Percentiles rank a stretch among this genome's conserved stretches.
These are phyloP conservation scores for Tyrophagus putrescentiae DNA, from an alignment of 1,140 invertebrate species.

Conservation along the genomic window DNA sequence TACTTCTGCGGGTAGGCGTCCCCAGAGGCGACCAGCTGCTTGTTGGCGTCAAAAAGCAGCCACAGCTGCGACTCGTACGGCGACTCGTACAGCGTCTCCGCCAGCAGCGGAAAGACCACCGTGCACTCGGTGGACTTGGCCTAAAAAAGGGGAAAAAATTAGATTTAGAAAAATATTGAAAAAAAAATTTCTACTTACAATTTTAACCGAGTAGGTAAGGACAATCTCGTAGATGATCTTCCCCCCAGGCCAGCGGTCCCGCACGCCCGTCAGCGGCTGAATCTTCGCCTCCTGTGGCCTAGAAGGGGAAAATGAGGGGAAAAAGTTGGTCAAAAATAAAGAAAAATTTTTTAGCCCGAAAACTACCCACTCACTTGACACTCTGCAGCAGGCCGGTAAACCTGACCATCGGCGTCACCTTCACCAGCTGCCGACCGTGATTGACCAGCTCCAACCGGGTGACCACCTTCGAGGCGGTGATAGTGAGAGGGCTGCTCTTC, in stretches of 20 bases:
- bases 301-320: slow-evolving; percentile 23
- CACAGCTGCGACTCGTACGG: slow-evolving; percentile 90
- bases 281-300: slow-evolving; percentile 66
- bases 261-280: slow-evolving; percentile 45
- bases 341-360: too few species aligned
- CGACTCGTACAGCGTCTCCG: slow-evolving; percentile 75
- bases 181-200: slow-evolving; percentile 17
- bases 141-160: too few species aligned
- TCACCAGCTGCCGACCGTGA: slow-evolving; percentile 29
- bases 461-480: slow-evolving; percentile 58
- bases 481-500: slow-evolving; percentile 25
- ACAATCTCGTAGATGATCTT: slow-evolving; percentile 77
- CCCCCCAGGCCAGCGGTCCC: slow-evolving; percentile 68
- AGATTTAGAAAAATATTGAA: slow-evolving; percentile 12
- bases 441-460: slow-evolving; percentile 50
- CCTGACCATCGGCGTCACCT: slow-evolving; percentile 53
- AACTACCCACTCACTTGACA: slow-evolving; percentile 47
- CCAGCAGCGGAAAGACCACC: slow-evolving; percentile 58
- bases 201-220: slow-evolving; percentile 52
- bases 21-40: slow-evolving; percentile 55
- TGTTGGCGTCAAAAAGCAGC: slow-evolving; percentile 85
- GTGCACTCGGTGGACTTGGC: slow-evolving; percentile 64
- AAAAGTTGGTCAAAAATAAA: slow-evolving; percentile 14
- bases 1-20: slow-evolving; percentile 76
- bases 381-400: slow-evolving; percentile 64